Evolutionary conservation across 2,888 invertebrate genomes (phyloP).

Genomic region (Lepidochitona cinerea): DNA sequence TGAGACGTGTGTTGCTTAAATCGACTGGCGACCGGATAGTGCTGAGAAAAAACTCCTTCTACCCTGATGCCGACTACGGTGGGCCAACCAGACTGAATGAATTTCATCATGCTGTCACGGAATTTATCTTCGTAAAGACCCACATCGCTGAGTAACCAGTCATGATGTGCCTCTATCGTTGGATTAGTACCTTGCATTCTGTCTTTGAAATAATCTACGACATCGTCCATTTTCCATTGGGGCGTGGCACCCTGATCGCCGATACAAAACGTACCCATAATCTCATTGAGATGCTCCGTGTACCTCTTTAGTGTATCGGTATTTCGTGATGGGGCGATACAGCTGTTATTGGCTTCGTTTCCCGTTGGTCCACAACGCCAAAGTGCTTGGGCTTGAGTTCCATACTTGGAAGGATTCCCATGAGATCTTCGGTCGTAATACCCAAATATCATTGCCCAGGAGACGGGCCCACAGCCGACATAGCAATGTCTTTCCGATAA

Average conservation of each 20-base stretch:
- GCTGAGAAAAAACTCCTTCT: constrained; percentile 16
- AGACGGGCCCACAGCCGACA: constrained; percentile 27
- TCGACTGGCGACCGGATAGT: constrained; percentile 25
- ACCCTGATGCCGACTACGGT: constrained; percentile 21
- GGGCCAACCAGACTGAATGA: constrained; percentile 18
- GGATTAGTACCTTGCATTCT: constrained; percentile 6
- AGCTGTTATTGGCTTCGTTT: constrained; percentile 13
- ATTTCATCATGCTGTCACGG: constrained; percentile 11
- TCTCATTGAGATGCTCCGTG: constrained; percentile 14
- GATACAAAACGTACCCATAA: constrained; percentile 19
- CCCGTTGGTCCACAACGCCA: constrained; percentile 21
- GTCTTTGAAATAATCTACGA: constrained; percentile 16
- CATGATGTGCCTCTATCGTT: constrained; percentile 4
- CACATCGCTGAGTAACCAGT: constrained; percentile 8
- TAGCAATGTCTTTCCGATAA: background rate
- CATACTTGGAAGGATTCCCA: background rate
- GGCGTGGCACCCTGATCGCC: constrained; percentile 14
- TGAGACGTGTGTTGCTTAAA: constrained; percentile 7
- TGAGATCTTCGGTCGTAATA: constrained; percentile 23
- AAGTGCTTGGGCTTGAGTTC: constrained; percentile 15
- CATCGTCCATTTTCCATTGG: constrained; percentile 19
- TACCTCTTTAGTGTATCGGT: constrained; percentile 9
- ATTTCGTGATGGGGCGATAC: constrained; percentile 15
- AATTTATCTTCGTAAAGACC: constrained; percentile 20
- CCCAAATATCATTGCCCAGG: constrained; percentile 24